Evolutionary conservation across 2,113 vertebrate genomes (phyloP).

Genomic region (Spizaetus ornatus): DNA sequence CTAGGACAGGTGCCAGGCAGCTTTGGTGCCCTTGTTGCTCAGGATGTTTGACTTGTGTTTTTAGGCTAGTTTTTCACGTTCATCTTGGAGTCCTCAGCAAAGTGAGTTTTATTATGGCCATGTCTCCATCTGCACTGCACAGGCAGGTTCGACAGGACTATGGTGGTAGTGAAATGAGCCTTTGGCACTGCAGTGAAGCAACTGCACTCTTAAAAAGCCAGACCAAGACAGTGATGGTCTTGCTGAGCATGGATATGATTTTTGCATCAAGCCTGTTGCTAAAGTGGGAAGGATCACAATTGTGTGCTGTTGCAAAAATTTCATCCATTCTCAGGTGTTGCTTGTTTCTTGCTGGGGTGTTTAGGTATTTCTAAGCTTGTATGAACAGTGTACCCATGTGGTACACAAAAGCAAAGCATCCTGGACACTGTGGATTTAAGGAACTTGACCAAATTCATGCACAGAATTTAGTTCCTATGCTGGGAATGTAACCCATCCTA

Average conservation of each 20-base stretch:
- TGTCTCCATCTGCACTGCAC: neutral
- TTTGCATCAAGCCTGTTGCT: neutral
- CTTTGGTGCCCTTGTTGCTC: neutral
- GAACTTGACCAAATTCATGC: neutral
- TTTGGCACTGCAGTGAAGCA: neutral
- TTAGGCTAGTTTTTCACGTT: neutral
- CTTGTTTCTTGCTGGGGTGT: neutral
- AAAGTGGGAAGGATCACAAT: neutral
- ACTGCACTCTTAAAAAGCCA: neutral
- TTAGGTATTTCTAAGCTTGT: neutral
- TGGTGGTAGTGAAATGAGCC: neutral
- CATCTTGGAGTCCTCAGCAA: neutral
- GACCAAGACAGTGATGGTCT: neutral
- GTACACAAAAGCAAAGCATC: neutral
- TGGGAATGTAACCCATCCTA: neutral
- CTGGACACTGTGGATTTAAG: neutral
- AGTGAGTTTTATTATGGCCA: neutral
- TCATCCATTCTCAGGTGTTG: neutral
- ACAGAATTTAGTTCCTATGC: neutral
- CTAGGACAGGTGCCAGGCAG: neutral
- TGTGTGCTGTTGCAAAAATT: neutral
- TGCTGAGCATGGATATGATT: no score
- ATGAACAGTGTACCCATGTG: neutral
- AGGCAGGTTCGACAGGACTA: rapidly evolving
- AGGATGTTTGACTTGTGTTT: neutral